Conservation (phyloP, 2,113 vertebrate species). For the Hylia prasina region DNA sequence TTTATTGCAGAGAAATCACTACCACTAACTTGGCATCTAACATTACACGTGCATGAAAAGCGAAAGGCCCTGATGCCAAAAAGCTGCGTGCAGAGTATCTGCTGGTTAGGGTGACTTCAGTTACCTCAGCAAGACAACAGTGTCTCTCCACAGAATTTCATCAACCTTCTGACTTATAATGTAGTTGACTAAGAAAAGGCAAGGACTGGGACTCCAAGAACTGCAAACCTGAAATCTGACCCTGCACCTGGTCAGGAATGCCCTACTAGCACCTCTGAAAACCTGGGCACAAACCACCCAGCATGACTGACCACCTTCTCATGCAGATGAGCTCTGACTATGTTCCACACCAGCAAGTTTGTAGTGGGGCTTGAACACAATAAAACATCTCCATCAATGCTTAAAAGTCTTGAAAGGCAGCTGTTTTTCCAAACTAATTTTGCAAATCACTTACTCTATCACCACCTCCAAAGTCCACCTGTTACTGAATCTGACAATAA, state of each 20-base stretch:
- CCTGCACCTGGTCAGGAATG: background rate
- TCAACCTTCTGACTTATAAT: background rate
- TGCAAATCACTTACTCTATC: background rate
- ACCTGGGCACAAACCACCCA: background rate
- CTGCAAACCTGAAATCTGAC: background rate
- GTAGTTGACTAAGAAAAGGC: background rate
- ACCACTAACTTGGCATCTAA: background rate
- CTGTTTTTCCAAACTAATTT: background rate
- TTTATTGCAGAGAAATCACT: background rate
- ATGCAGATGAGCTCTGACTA: background rate
- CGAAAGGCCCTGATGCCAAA: background rate
- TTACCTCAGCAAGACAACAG: background rate
- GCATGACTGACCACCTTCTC: background rate
- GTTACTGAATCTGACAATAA: background rate
- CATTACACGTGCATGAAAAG: background rate
- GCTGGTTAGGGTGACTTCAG: background rate
- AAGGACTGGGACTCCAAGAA: background rate
- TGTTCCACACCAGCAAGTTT: background rate
- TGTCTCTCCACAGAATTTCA: background rate
- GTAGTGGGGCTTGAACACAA: background rate
- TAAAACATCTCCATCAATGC: background rate
- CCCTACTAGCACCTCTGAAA: background rate
- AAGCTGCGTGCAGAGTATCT: background rate
- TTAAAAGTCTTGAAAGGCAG: background rate
- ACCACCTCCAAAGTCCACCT: background rate